Percentiles rank a stretch among this genome's conserved stretches.
phyloP scores from a whole-genome alignment of 2,888 invertebrate species.

The Podotricha telesiphe region DNA sequence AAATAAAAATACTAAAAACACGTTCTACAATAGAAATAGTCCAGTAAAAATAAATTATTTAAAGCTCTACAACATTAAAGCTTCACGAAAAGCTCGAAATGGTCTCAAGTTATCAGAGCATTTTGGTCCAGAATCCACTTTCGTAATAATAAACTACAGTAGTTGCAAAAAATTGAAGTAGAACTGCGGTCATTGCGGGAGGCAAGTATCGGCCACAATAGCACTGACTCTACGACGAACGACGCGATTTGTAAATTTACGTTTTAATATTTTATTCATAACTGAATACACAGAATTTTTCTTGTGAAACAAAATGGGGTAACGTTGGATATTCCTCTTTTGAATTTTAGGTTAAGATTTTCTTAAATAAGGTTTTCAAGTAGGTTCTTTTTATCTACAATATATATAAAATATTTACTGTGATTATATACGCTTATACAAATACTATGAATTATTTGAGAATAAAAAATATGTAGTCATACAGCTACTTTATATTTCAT shows the following conservation, averaged over 20 bases:
- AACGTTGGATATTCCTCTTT: conserved; percentile 5
- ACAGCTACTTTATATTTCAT: no score
- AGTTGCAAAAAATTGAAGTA: conserved; percentile 36
- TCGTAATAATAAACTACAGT: conserved; percentile 40
- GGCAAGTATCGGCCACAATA: conserved; percentile 22
- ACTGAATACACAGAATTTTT: background rate
- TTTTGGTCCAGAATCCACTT: conserved; percentile 37
- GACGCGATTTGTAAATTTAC: conserved; percentile 6
- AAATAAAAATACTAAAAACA: conserved; percentile 1
- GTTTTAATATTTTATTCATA: conserved; percentile 5
- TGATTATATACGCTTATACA: no score
- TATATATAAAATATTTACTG: no score
- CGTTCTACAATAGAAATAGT: background rate
- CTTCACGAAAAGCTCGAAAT: conserved; percentile 12
- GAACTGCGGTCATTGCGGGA: conserved; percentile 28
- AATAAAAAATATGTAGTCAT: no score
- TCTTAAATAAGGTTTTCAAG: no score
- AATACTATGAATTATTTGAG: no score
- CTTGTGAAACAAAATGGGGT: background rate
- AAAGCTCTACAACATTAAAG: conserved; percentile 17
- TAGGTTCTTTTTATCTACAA: no score
- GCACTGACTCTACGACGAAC: conserved; percentile 13
- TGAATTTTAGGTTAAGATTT: background rate
- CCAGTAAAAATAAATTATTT: conserved; percentile 17
- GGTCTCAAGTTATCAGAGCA: conserved; percentile 19